Base-by-base conservation (phyloP, 2,797 vertebrate genomes). In the Pempheris klunzingeri region DNA sequence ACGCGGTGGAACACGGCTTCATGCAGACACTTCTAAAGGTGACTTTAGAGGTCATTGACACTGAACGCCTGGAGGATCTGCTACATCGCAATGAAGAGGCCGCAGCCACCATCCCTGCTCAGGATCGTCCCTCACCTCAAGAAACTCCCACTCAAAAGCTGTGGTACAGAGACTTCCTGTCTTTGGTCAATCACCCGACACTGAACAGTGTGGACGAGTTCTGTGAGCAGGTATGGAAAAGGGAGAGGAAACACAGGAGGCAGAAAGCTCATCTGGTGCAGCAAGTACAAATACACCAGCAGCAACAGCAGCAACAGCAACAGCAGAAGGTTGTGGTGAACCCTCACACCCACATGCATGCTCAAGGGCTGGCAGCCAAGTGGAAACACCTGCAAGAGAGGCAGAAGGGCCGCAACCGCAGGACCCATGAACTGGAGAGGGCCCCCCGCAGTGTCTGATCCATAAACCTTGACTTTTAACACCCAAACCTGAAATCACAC, bases 101-200 rank as follows among this genome's bases (percentile, higher is more conserved):
- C 0, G 89, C 95, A 1, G 46, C 88, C 84, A 65, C 90, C 1
- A 71, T 88, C 13, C 92, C 94, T 3, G 87, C 94, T 3, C 92
- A 88, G 78, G 97, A 96, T 77, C 93, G 94, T 14, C 83, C 94
- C 2, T 87, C 94, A 4, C 93, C 93, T 50, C 95, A 94, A 72
- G 96, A 97, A 91, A 94, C 94, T 0, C 95, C 96, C 5, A 97
- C 92, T 87, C 97, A 97, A 34, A 99, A 96, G 88, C 93, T 99
- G 74, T 99, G 98, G 98, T 99, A 99, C 92, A 95, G 97, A 81
- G 98, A 99, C 96, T 99, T 99, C 92, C 96, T 99, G 94, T 97
- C 98, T 79, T 90, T 99, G 82, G 97, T 99, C 76, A 98, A 97
- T 88, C 98, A 99, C 71, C 98, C 98, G 3, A 98, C 97, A 86